Evolutionary conservation across 2,888 invertebrate genomes (phyloP).

Genomic region (Blastobasis lacticolella): DNA sequence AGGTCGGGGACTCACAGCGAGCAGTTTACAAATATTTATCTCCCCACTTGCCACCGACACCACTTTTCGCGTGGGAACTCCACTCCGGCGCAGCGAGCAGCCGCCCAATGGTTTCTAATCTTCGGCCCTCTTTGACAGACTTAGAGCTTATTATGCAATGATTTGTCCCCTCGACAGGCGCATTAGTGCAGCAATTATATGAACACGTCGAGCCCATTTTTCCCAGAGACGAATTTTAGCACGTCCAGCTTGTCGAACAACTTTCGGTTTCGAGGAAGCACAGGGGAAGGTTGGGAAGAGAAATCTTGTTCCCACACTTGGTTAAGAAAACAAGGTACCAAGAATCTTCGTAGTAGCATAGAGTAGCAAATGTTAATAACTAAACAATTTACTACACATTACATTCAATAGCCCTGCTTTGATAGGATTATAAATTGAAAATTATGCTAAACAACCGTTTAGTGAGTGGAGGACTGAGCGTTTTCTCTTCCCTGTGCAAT

Average conservation of each 20-base stretch:
- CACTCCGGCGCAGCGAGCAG: conserved; percentile 7
- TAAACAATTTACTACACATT: no score
- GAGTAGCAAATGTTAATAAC: no score
- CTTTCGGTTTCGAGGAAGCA: conserved; percentile 36
- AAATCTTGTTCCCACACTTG: no score
- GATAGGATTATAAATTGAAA: no score
- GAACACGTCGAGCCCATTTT: conserved; percentile 27
- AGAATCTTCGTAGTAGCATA: no score
- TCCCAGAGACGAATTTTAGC: conserved; percentile 52
- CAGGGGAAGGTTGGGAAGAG: neutral
- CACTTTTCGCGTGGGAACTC: conserved; percentile 62
- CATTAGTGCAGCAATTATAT: conserved; percentile 14
- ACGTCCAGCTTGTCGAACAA: conserved; percentile 34
- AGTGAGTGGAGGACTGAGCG: no score
- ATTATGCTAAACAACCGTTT: no score
- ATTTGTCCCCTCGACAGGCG: conserved; percentile 5
- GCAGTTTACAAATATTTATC: conserved; percentile 65
- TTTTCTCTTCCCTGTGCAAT: no score
- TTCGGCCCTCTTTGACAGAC: neutral
- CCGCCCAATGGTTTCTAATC: neutral
- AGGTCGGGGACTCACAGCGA: conserved; percentile 43
- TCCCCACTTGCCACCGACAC: conserved; percentile 53
- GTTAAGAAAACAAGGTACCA: no score
- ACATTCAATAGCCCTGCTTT: no score
- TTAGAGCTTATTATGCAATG: conserved; percentile 8